These are phyloP conservation scores for Hylyphantes graminicola DNA, from an alignment of 1,140 invertebrate species.

Conservation along the genomic window DNA sequence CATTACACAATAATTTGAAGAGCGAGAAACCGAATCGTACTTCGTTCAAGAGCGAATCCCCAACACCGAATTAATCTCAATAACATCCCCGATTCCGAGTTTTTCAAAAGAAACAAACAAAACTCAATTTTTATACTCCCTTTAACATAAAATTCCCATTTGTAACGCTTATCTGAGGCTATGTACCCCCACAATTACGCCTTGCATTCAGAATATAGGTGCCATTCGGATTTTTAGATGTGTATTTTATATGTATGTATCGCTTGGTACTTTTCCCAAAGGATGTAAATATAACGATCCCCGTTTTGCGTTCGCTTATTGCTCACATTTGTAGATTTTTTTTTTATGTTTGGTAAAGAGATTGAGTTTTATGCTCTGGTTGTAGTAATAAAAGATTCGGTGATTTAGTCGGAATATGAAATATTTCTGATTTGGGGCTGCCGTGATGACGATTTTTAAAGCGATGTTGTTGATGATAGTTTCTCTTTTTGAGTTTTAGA, in stretches of 20 bases:
- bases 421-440: background rate
- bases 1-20: conserved; percentile 30
- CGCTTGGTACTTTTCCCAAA: background rate
- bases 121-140: background rate
- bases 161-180: conserved; percentile 10
- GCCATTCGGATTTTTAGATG: conserved; percentile 22
- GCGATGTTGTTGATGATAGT: too few relatives aligned
- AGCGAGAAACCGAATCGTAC: conserved; percentile 8
- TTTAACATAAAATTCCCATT: conserved; percentile 26
- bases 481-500: too few relatives aligned
- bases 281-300: background rate
- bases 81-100: conserved; percentile 19
- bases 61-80: conserved; percentile 27
- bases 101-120: conserved; percentile 23
- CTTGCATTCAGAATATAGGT: conserved; percentile 6
- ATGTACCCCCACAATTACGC: conserved; percentile 12
- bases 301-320: conserved; percentile 25
- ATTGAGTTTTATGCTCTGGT: conserved; percentile 3
- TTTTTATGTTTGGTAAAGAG: background rate
- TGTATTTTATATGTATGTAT: background rate
- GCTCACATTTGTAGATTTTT: conserved; percentile 8
- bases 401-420: conserved; percentile 31
- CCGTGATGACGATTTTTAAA: background rate
- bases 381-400: conserved; percentile 28
- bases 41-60: background rate